Evolutionary conservation across 2,888 invertebrate genomes (phyloP).

Genomic region (Phoenoteleia sp.): DNA sequence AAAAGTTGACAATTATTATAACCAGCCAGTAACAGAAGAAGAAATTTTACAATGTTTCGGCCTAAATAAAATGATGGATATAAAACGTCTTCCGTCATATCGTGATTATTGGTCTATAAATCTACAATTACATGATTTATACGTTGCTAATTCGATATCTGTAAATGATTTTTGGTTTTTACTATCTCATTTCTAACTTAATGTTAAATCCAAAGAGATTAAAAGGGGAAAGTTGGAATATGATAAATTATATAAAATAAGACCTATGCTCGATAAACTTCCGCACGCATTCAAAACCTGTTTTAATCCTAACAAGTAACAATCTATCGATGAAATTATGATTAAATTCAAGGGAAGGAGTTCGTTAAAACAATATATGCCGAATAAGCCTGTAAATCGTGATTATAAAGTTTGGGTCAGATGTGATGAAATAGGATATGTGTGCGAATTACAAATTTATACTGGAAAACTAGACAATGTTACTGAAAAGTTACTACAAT

Average conservation of each 20-base stretch:
- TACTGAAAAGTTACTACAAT: conserved; percentile 71
- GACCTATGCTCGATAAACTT: conserved; percentile 26
- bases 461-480: conserved; percentile 75
- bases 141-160: conserved; percentile 18
- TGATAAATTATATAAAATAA: conserved; percentile 42
- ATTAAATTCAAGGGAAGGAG: conserved; percentile 58
- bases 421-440: conserved; percentile 32
- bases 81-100: conserved; percentile 45
- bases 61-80: conserved; percentile 41
- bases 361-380: conserved; percentile 40
- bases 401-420: conserved; percentile 58
- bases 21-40: background rate
- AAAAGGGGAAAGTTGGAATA: conserved; percentile 4
- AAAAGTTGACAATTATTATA: too few species aligned
- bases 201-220: conserved; percentile 7
- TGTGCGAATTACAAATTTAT: conserved; percentile 78
- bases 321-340: conserved; percentile 57
- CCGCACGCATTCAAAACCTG: conserved; percentile 7
- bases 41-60: conserved; percentile 26
- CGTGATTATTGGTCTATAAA: conserved; percentile 64
- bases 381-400: conserved; percentile 51
- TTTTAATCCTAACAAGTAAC: conserved; percentile 38
- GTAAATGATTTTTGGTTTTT: background rate
- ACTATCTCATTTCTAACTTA: conserved; percentile 2
- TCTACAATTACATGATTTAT: conserved; percentile 58